Evolutionary conservation across 2,888 invertebrate genomes (phyloP), one percentile per base, ranked within the genome.

Genomic region (Diarsia mendica): DNA sequence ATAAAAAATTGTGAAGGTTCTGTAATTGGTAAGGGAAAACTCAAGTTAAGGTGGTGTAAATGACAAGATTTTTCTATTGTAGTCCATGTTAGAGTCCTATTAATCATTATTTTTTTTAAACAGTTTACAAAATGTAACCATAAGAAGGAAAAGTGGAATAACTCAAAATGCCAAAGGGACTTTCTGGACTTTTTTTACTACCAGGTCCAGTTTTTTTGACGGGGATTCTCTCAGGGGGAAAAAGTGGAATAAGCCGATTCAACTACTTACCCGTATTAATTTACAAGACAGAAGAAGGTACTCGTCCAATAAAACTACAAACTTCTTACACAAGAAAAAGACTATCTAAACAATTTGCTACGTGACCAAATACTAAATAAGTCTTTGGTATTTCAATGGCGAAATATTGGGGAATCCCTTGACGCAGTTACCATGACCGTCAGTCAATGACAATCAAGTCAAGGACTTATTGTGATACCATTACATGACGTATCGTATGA

Each of bases 331-430:
- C 28, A 28, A 58, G 18, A 58, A 58, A 51, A n/a, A 58, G 6
- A 6, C 11, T 4, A 58, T 15, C 20, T 51, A 70, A 71, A 65
- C 18, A 23, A 39, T 46, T 33, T 51, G 13, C 9, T 65, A 53
- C 72, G 23, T 61, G 72, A 72, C 39, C 20, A 44, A 77, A 46
- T 46, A 58, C 44, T 49, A 66, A 65, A 60, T 20, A 51, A 65
- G 33, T 2, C 18, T 51, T 33, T 53, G 15, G 46, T 61, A 77
- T 61, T 71, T 71, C 28, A 46, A 61, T 71, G 48, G 64, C n/a
- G 58, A 51, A 65, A 65, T 49, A 60, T 55, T 79, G 33, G 48
- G 79, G 79, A 64, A 67, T n/a, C 51, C 67, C 60, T 51, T 11
- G 0, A 48, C 20, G 18, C 46, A 9, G 28, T 39, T 64, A 48